These are phyloP conservation scores for Etheostoma perlongum DNA, from an alignment of 2,797 vertebrate species.

Conservation along the genomic window DNA sequence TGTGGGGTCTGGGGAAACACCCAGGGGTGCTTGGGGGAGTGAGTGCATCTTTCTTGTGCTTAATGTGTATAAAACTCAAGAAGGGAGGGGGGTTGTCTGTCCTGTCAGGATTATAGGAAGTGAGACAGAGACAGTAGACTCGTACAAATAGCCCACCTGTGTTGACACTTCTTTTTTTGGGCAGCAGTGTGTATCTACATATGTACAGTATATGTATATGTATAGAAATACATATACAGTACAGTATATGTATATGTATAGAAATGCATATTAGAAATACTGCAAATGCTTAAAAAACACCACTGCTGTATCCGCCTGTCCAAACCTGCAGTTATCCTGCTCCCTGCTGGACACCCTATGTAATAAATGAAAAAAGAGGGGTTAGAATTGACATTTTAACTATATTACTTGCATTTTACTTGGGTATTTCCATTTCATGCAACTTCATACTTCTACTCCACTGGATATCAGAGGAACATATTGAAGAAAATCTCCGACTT, in stretches of 20 bases:
- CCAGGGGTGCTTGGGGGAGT: no score
- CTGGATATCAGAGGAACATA: no score
- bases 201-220: not conserved
- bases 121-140: not conserved
- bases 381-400: not conserved
- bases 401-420: not conserved
- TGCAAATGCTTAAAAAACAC: not conserved
- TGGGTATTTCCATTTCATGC: no score
- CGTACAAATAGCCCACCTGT: no score
- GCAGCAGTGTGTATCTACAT: not conserved
- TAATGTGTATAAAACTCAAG: not conserved
- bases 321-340: conserved; percentile 20
- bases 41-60: not conserved
- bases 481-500: no score
- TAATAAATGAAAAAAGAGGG: not conserved
- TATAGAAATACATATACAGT: not conserved
- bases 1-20: no score
- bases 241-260: not conserved
- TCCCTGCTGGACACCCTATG: conserved; percentile 36
- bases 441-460: no score
- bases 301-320: not conserved
- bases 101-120: not conserved
- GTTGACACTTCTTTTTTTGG: not conserved
- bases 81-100: not conserved
- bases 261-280: not conserved